Evolutionary conservation across 2,113 vertebrate species (phyloP).

Genomic region (Neotoma lepida): DNA sequence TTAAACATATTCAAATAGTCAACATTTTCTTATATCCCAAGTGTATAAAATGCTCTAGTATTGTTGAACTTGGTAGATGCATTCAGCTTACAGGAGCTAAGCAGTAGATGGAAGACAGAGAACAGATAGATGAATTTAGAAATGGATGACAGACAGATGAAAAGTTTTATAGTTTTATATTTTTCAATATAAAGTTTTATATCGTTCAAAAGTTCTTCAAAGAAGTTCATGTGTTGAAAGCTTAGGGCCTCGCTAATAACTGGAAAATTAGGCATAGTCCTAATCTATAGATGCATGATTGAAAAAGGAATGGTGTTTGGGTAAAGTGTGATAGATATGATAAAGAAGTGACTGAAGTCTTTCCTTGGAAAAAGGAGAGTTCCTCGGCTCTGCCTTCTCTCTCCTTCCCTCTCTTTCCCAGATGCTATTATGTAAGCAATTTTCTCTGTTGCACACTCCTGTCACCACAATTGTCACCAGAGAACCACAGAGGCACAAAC

Average conservation of each 20-base stretch:
- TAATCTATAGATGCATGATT: not conserved
- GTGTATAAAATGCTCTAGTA: not conserved
- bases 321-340: not conserved
- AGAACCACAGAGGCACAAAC: not conserved
- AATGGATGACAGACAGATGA: not conserved
- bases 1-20: too few relatives aligned
- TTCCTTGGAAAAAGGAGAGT: not conserved
- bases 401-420: not conserved
- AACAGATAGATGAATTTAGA: too few relatives aligned
- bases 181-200: too few relatives aligned
- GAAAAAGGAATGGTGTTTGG: not conserved
- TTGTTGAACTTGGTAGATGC: not conserved
- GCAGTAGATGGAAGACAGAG: not conserved
- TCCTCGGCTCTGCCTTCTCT: too few relatives aligned
- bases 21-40: not conserved
- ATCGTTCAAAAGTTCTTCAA: not conserved
- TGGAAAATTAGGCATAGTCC: not conserved
- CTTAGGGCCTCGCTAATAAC: not conserved
- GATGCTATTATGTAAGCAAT: not conserved
- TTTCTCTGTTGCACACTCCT: not conserved
- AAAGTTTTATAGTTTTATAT: too few relatives aligned
- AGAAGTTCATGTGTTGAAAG: not conserved
- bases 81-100: not conserved
- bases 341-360: not conserved
- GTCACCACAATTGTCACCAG: not conserved